Evolutionary conservation across 2,888 invertebrate genomes (phyloP), one percentile per base, ranked within the genome.

Genomic region (Pantelozetes paolii): DNA sequence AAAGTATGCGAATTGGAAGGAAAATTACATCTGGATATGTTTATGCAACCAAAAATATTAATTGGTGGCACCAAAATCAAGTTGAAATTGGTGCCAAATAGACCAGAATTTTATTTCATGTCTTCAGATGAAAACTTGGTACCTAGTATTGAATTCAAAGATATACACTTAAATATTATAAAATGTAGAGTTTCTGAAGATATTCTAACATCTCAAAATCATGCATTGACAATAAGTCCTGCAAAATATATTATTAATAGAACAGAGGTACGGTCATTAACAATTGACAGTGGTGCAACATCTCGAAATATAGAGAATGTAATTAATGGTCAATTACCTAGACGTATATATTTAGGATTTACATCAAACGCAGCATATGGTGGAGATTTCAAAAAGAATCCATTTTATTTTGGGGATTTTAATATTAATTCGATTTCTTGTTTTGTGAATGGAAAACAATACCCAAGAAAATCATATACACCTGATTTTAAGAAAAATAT

Each of bases 371-470:
- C 26, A 11, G 57, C 71, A 3, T 74, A 36, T 26, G 40, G n/a
- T 13, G 74, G 74, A 18, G 11, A 9, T 2, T 42, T 40, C 13
- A 42, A 0, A 0, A n/a, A 57, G 20, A 42, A 71, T 23, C 74
- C 74, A 9, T 74, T 15, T 9, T 8, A 28, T 8, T 74, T 71
- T 18, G 0, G 71, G 9, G 62, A 71, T 15, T 59, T n/a, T 40
- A 18, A 62, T 30, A 9, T 74, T 0, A 62, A 15, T 2, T 40
- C 42, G 6, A 26, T 74, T 6, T 36, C 71, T 2, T 71, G 57
- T 15, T 74, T 20, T 13, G n/a, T 71, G 0, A 62, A 74, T 32
- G 74, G 74, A 0, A 54, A 45, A 23, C 73, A 73, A 23, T 50
- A 32, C 8, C 59, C 64, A 0, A 13, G 71, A 1, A 23, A 15